These are phyloP conservation scores for Antennarius striatus DNA, from an alignment of 2,113 vertebrate species.

Conservation along the genomic window DNA sequence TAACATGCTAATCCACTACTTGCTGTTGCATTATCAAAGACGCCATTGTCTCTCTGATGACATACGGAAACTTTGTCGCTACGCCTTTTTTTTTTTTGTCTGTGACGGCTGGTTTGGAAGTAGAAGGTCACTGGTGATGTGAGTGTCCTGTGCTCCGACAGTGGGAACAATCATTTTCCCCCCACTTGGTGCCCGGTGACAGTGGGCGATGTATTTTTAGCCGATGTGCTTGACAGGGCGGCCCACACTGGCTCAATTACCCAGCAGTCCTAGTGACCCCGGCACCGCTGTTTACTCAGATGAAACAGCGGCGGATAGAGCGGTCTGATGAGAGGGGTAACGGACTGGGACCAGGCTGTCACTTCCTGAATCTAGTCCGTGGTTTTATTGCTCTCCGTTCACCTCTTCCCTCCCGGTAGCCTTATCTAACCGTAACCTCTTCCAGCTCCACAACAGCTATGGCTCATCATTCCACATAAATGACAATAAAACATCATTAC, in stretches of 20 bases:
- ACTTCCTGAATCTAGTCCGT: slow-evolving; percentile 60
- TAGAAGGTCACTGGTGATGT: slow-evolving; percentile 88
- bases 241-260: slow-evolving; percentile 88
- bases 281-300: slow-evolving; percentile 84
- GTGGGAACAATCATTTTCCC: slow-evolving; percentile 86
- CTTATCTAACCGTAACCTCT: slow-evolving; percentile 43
- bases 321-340: slow-evolving; percentile 80
- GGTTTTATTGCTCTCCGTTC: slow-evolving; percentile 60
- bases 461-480: slow-evolving; percentile 67
- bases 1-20: slow-evolving; percentile 47
- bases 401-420: slow-evolving; percentile 10
- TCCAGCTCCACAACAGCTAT: slow-evolving; percentile 51
- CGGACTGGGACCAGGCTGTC: slow-evolving; percentile 77
- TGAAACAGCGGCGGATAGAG: slow-evolving; percentile 83
- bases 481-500: slow-evolving; percentile 71
- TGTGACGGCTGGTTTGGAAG: slow-evolving; percentile 68
- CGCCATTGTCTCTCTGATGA: slow-evolving; percentile 44
- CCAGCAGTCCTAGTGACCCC: slow-evolving; percentile 86
- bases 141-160: slow-evolving; percentile 81
- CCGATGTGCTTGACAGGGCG: slow-evolving; percentile 82
- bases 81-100: slow-evolving; percentile 24
- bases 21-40: slow-evolving; percentile 39
- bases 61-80: slow-evolving; percentile 9
- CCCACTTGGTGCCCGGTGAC: slow-evolving; percentile 87
- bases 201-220: slow-evolving; percentile 88